A percentile compares a stretch with the other conserved stretches of the same genome.
Conservation (phyloP, 2,888 invertebrate genomes). For the Escarpia spicata region DNA sequence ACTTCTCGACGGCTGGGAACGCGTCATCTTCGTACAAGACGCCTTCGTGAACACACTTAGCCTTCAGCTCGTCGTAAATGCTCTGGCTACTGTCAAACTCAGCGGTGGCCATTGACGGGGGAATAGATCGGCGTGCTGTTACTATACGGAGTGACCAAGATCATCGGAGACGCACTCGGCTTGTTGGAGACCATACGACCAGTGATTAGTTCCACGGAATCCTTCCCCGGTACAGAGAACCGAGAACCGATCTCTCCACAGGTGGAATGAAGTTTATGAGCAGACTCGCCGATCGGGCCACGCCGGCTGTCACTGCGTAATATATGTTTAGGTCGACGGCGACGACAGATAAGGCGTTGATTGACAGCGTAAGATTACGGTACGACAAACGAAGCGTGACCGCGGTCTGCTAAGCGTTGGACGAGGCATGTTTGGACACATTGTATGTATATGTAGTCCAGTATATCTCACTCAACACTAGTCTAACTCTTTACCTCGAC, state of each 20-base stretch:
- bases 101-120: not conserved
- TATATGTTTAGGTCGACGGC: not conserved
- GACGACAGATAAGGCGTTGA: not conserved
- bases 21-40: not conserved
- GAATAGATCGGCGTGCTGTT: not conserved
- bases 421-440: not conserved
- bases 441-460: not conserved
- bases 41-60: not conserved
- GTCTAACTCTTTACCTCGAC: not conserved
- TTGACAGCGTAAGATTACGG: not conserved
- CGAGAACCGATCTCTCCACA: not conserved
- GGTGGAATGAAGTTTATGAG: not conserved
- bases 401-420: not conserved
- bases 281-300: not conserved
- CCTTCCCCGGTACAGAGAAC: not conserved
- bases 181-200: not conserved
- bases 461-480: not conserved
- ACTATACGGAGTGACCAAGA: not conserved
- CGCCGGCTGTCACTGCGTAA: not conserved
- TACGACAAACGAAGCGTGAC: not conserved
- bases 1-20: not conserved
- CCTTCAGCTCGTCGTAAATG: not conserved
- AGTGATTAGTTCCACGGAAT: not conserved
- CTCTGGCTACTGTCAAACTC: not conserved
- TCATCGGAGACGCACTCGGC: not conserved